These are phyloP conservation scores for Drosophila chauvacae DNA, from an alignment of 1,140 invertebrate genomes.

Conservation along the genomic window DNA sequence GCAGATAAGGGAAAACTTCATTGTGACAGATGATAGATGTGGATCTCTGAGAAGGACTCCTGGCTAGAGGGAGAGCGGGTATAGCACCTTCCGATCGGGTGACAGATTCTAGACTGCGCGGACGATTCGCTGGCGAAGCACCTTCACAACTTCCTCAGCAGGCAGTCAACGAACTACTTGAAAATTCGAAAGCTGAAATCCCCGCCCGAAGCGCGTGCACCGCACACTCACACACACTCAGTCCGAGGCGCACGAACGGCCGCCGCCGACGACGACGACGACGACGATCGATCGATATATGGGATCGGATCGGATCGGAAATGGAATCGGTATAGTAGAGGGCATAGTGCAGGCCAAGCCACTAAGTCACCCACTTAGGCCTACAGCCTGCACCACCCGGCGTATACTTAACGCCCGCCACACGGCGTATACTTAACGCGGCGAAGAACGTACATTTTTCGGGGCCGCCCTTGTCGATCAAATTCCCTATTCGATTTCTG, in stretches of 20 bases:
- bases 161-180: constrained; percentile 79
- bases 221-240: constrained; percentile 30
- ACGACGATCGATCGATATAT: constrained; percentile 57
- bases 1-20: constrained; percentile 47
- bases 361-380: constrained; percentile 47
- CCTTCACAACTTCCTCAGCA: constrained; percentile 80
- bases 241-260: constrained; percentile 43
- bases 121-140: constrained; percentile 61
- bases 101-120: constrained; percentile 74
- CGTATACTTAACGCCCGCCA: constrained; percentile 57
- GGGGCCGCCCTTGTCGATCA: constrained; percentile 31
- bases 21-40: constrained; percentile 19
- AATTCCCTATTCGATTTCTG: constrained; percentile 2
- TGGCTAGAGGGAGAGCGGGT: constrained; percentile 31
- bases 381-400: constrained; percentile 42
- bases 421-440: constrained; percentile 54
- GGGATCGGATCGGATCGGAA: constrained; percentile 22
- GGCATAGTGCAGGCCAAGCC: constrained; percentile 29
- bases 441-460: constrained; percentile 5
- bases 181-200: constrained; percentile 81
- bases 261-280: constrained; percentile 25
- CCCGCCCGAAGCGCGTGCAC: constrained; percentile 72
- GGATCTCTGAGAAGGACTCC: constrained; percentile 6
- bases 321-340: constrained; percentile 16
- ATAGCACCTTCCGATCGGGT: constrained; percentile 67